These are phyloP conservation scores for Allolobophora icterica DNA, from an alignment of 2,888 invertebrate species.

Conservation along the genomic window DNA sequence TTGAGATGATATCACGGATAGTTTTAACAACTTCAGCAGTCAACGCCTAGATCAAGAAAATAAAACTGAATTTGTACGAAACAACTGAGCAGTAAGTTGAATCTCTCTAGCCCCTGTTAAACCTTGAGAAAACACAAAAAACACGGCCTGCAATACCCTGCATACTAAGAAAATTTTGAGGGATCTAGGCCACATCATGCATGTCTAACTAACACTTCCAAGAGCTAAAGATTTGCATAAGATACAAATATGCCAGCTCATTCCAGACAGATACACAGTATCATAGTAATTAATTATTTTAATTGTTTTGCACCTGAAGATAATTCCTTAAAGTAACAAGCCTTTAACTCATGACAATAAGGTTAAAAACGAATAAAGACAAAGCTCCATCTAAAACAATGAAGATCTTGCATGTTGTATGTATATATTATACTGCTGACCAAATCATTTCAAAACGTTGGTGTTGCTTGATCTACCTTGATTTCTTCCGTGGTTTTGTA, in stretches of 20 bases:
- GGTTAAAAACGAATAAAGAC: no score
- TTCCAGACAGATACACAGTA: neutral
- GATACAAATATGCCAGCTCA: neutral
- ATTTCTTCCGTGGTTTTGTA: slow-evolving; percentile 92
- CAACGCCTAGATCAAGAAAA: slow-evolving; percentile 72
- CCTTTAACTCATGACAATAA: neutral
- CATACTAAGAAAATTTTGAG: neutral
- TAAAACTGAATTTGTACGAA: neutral
- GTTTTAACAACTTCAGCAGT: slow-evolving; percentile 97
- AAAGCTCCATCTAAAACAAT: neutral
- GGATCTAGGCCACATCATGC: neutral
- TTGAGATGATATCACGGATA: slow-evolving; percentile 90
- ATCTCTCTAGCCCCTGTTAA: no score
- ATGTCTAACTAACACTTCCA: neutral
- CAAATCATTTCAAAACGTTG: neutral
- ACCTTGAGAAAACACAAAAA: neutral
- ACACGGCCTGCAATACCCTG: neutral
- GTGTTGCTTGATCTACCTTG: slow-evolving; percentile 71
- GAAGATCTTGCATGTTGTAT: neutral
- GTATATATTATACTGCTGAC: neutral
- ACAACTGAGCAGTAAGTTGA: neutral
- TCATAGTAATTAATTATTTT: neutral
- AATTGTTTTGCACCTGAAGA: neutral
- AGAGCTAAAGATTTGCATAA: neutral
- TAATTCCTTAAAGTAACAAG: neutral